Percentiles rank a stretch among this genome's conserved stretches.
These are phyloP conservation scores for Leptinotarsa lineolata DNA, from an alignment of 1,140 invertebrate genomes.

Conservation along the genomic window DNA sequence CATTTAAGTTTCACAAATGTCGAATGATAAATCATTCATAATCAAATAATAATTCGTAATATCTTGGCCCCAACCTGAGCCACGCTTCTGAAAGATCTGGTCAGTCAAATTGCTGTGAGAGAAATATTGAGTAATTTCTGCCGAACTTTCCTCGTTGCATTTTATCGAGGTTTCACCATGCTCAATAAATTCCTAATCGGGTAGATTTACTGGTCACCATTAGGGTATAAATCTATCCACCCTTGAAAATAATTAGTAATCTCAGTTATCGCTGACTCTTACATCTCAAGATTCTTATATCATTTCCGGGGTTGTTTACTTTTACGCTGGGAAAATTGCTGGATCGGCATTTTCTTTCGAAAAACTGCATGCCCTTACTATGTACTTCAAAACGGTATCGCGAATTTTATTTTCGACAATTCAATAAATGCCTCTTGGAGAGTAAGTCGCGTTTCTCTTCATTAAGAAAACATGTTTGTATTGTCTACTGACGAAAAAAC, in stretches of 20 bases:
- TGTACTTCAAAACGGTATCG: not conserved
- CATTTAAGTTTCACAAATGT: too few species aligned
- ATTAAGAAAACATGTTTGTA: too few species aligned
- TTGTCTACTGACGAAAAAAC: too few species aligned
- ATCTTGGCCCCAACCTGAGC: not conserved
- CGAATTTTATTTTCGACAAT: too few species aligned
- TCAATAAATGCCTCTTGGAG: too few species aligned
- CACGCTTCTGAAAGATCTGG: not conserved
- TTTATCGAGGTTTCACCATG: constrained; percentile 6
- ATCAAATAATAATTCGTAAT: not conserved
- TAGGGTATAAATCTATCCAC: constrained; percentile 5
- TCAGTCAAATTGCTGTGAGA: constrained; percentile 8
- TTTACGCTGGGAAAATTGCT: not conserved
- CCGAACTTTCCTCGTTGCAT: not conserved
- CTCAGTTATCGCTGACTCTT: constrained; percentile 7
- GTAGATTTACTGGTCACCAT: constrained; percentile 5
- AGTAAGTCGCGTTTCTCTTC: too few species aligned
- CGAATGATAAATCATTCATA: too few species aligned
- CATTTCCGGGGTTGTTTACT: constrained; percentile 2
- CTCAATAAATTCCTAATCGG: constrained; percentile 8
- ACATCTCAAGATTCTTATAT: not conserved
- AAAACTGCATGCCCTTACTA: not conserved
- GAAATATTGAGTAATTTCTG: constrained; percentile 6
- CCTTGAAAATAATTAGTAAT: constrained; percentile 9
- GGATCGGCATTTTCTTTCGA: not conserved